Base-by-base conservation (phyloP, 2,113 vertebrate genomes). In the Zosterops pallidus region DNA sequence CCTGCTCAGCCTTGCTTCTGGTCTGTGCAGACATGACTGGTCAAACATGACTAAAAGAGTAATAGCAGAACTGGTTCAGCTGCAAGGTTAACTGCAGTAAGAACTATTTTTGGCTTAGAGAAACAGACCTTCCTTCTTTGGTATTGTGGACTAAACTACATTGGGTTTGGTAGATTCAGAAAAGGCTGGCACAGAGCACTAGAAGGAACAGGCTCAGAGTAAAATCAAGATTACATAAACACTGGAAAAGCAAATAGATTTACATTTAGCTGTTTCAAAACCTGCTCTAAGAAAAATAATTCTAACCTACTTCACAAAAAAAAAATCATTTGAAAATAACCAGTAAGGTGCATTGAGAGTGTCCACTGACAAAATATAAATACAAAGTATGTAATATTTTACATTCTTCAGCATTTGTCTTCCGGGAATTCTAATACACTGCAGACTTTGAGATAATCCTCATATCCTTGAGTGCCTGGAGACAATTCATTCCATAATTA, bases 41-140 rank as follows among this genome's bases (percentile, higher is more conserved):
- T 92, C 83, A 78, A 89, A 87, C 53, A 20, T 3, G 25, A 47
- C 69, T 78, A 56, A 24, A 86, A 49, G 39, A 89, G 86, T 65
- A 79, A 68, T 1, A 89, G 81, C 65, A 89, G 87, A 85, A 85
- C 67, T 41, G 78, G 81, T 47, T 65, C 84, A 72, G 70, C 82
- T 76, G 41, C 77, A 89, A 81, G 31, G 74, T 47, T 89, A 53
- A 63, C 74, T 86, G 83, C 92, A 74, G 3, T 42, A 62, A 79
- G 63, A 87, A 71, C 74, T 92, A 69, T 87, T 91, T 84, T 65
- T 4, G 14, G 77, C 74, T 79, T 46, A 42, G 49, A 89, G 92
- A 91, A 91, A 82, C 37, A 92, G 65, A 64, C 26, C 75, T 94
- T 92, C 81, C 91, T 86, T 92, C 87, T 94, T 81, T 68, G 62